Conservation (phyloP, 2,797 vertebrate species). For the Leptoclinus maculatus region DNA sequence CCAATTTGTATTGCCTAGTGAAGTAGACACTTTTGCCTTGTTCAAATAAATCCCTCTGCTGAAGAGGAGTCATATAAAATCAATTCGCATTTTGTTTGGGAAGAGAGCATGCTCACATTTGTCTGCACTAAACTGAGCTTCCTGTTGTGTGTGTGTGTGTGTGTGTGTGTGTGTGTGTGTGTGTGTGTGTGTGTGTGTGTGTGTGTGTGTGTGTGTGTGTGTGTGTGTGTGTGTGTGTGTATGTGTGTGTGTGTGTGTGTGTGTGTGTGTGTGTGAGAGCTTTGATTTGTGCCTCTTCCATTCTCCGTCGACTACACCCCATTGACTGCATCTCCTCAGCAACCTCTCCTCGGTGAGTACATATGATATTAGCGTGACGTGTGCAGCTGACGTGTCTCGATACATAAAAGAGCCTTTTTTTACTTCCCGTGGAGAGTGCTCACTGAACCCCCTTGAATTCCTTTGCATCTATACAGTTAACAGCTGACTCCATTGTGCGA, state of each 20-base stretch:
- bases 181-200: too few relatives aligned
- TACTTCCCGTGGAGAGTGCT: not conserved
- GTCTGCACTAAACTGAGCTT: constrained; percentile 51
- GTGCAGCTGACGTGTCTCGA: not conserved
- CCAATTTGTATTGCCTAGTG: constrained; percentile 61
- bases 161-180: too few relatives aligned
- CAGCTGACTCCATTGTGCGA: not conserved
- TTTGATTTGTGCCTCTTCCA: constrained; percentile 17
- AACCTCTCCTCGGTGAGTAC: constrained; percentile 29
- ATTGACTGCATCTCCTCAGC: constrained; percentile 23
- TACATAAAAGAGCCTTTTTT: constrained; percentile 13
- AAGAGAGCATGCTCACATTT: constrained; percentile 53
- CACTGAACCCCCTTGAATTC: constrained; percentile 16
- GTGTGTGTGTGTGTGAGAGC: constrained; percentile 8
- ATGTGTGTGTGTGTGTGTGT: too few relatives aligned
- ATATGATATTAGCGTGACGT: constrained; percentile 5
- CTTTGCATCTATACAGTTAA: constrained; percentile 1
- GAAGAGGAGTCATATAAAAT: constrained; percentile 72
- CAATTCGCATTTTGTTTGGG: constrained; percentile 71
- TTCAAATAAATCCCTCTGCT: constrained; percentile 69
- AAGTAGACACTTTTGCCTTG: constrained; percentile 70
- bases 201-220: too few relatives aligned
- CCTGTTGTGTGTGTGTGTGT: constrained; percentile 14
- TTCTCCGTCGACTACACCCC: constrained; percentile 25
- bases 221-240: too few relatives aligned